These are phyloP conservation scores for Lepidocyrtoides sp. DNA, from an alignment of 2,888 invertebrate species.

Conservation along the genomic window DNA sequence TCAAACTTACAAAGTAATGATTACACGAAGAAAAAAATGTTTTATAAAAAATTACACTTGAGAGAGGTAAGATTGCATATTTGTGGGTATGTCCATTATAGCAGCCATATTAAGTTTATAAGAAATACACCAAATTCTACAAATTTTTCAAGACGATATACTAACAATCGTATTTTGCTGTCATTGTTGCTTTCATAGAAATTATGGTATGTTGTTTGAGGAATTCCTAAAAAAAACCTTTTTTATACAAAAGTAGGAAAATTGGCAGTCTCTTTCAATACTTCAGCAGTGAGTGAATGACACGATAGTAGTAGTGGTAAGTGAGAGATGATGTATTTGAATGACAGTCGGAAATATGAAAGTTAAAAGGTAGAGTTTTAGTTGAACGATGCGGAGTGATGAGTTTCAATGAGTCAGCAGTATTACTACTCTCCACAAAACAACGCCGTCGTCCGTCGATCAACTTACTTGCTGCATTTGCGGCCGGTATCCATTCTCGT, in stretches of 20 bases:
- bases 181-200: neutral
- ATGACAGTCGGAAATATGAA: slow-evolving; percentile 80
- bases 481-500: slow-evolving; percentile 47
- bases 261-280: slow-evolving; percentile 83
- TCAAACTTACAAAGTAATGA: slow-evolving; percentile 24
- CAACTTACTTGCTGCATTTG: neutral
- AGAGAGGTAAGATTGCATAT: too few relatives aligned
- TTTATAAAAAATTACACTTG: slow-evolving; percentile 15
- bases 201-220: slow-evolving; percentile 60
- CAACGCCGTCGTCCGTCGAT: slow-evolving; percentile 54
- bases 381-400: slow-evolving; percentile 70
- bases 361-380: slow-evolving; percentile 79
- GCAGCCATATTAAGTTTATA: too few relatives aligned
- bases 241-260: slow-evolving; percentile 77
- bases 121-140: slow-evolving; percentile 16
- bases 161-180: neutral
- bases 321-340: slow-evolving; percentile 67
- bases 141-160: neutral
- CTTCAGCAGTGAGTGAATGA: slow-evolving; percentile 75
- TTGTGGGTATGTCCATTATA: too few relatives aligned
- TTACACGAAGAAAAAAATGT: slow-evolving; percentile 8
- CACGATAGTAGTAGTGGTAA: slow-evolving; percentile 58
- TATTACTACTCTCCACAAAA: slow-evolving; percentile 25
- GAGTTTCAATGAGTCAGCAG: slow-evolving; percentile 80
- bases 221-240: slow-evolving; percentile 71